phyloP scores from a whole-genome alignment of 2,888 invertebrate species.

The Troides helena region DNA sequence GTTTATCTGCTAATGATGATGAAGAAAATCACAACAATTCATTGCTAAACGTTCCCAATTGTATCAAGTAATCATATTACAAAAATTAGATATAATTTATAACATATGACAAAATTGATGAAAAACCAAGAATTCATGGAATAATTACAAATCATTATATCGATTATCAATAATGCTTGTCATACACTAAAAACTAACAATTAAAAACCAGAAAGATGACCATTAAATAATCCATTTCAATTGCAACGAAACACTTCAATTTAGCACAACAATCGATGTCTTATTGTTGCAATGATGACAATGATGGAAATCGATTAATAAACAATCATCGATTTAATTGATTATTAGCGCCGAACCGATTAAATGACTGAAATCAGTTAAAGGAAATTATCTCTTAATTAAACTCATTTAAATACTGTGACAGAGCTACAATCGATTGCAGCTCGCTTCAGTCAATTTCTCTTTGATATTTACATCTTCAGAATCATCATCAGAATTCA shows the following conservation, averaged over 20 bases:
- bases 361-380: neutral
- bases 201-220: conserved; percentile 9
- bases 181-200: conserved; percentile 3
- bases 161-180: neutral
- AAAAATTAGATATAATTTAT: too few species aligned
- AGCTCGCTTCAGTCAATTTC: too few species aligned
- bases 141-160: neutral
- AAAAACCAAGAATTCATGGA: neutral
- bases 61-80: too few species aligned
- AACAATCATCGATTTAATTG: conserved; percentile 14
- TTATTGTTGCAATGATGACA: conserved; percentile 1
- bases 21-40: too few species aligned
- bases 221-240: conserved; percentile 20
- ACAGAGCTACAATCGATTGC: neutral
- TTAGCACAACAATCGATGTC: neutral
- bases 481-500: too few species aligned
- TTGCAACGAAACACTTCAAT: neutral
- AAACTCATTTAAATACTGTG: neutral
- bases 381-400: neutral
- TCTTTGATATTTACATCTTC: too few species aligned
- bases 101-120: neutral
- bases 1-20: too few species aligned
- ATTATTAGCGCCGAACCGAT: conserved; percentile 4
- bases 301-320: conserved; percentile 12
- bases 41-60: too few species aligned